Base-by-base conservation (phyloP, 1,140 invertebrate genomes). In the Drosophila arawakana region DNA sequence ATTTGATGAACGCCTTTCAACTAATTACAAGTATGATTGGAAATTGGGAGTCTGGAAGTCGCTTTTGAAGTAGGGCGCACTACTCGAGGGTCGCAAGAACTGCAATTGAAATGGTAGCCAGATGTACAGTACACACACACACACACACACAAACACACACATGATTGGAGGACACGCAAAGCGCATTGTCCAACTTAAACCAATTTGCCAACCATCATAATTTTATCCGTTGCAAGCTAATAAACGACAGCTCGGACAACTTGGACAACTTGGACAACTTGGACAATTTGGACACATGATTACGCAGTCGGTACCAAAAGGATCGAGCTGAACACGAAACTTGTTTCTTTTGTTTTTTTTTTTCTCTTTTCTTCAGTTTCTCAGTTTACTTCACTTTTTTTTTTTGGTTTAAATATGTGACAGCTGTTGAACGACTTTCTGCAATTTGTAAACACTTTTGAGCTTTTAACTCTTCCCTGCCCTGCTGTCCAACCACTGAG, bases 141-240 rank as follows among this genome's bases (percentile, higher is more conserved):
- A 21, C 18, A 21, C 18, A 21, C 18, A 2, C 80, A 82, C 80
- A 78, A 76, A 76, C 60, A 49, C 21, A 57, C 70, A 49, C 62
- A 67, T 60, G 63, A 25, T 50, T 41, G 35, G 25, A 46, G 67
- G 67, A 84, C 80, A 84, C 81, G 81, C 81, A 80, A 80, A 63
- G 52, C 54, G 15, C 37, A 54, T 47, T 75, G 77, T 70, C 44
- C 60, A 59, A 55, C 37, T 60, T 30, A 44, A 37, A 39, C 25
- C 73, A 83, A 80, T 80, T 83, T 84, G 72, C 50, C 67, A 74
- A 54, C 78, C 78, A 74, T 86, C 78, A 85, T 85, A 78, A 65
- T 65, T 65, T 65, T 65, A 30, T 30, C 25, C 25, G 39, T 46
- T 55, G 50, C 75, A 82, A 82, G 72, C 78, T 72, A 81, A 86